Percentiles rank a stretch among this genome's conserved stretches.
Evolutionary conservation across 2,888 invertebrate species (phyloP).

Genomic region (Tolmerus cingulatus): DNA sequence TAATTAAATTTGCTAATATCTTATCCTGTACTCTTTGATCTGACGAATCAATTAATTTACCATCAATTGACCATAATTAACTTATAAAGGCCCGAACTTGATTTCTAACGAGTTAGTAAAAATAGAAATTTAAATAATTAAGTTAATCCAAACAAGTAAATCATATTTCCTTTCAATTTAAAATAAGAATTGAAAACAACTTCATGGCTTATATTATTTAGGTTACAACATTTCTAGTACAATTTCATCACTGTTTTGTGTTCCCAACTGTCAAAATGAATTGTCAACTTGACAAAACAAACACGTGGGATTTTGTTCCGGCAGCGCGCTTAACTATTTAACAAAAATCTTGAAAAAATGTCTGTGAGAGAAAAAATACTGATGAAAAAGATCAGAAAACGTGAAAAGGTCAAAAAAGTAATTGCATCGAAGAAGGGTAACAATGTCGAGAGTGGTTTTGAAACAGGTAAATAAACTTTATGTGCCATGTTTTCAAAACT

Average conservation of each 20-base stretch:
- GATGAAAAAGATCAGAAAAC: slow-evolving; percentile 79
- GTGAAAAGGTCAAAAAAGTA: slow-evolving; percentile 76
- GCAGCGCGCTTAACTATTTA: neutral
- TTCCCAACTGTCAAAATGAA: neutral
- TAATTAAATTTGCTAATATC: no score
- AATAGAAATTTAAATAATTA: no score
- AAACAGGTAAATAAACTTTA: neutral
- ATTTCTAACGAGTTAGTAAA: no score
- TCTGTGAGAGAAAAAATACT: slow-evolving; percentile 71
- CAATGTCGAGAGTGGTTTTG: slow-evolving; percentile 52
- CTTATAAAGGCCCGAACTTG: no score
- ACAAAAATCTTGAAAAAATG: slow-evolving; percentile 52
- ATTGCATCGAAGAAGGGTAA: slow-evolving; percentile 69
- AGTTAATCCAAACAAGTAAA: no score
- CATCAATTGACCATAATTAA: no score
- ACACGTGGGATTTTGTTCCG: neutral
- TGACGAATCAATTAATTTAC: no score
- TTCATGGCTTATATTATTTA: neutral
- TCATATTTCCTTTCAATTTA: neutral
- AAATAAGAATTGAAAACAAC: neutral
- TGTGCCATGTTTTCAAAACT: neutral
- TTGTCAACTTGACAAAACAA: neutral
- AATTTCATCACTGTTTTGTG: neutral
- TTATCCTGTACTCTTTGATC: no score
- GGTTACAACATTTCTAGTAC: neutral